phyloP scores from a whole-genome alignment of 2,113 vertebrate species.

The Epinephelus fuscoguttatus region DNA sequence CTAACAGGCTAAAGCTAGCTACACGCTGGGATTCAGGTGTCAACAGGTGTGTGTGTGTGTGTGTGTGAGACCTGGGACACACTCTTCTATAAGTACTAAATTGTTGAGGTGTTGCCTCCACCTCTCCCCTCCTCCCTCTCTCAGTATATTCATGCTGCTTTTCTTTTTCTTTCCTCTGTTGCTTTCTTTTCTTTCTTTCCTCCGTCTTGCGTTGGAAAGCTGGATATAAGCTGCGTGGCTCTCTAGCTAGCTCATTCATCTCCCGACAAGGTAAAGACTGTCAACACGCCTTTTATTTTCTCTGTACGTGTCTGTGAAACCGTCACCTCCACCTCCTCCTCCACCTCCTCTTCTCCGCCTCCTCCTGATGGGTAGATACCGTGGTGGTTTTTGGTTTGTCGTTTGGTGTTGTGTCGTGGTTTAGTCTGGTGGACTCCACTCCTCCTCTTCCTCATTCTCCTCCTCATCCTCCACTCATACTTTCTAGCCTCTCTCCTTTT shows the following conservation, averaged over 20 bases:
- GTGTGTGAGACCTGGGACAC: background rate
- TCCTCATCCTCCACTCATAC: background rate
- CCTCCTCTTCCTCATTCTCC: background rate
- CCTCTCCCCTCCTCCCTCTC: conserved; percentile 1
- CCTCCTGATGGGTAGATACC: conserved; percentile 26
- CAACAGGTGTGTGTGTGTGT: conserved; percentile 25
- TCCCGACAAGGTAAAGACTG: conserved; percentile 87
- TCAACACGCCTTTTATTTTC: conserved; percentile 42
- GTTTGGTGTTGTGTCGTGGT: conserved; percentile 52
- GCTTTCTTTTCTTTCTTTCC: conserved; percentile 53
- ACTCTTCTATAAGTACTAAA: background rate
- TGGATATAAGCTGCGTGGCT: conserved; percentile 89
- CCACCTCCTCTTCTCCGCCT: conserved; percentile 1
- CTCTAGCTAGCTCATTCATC: conserved; percentile 89
- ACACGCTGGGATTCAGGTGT: background rate
- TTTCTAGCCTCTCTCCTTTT: background rate
- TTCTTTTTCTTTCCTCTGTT: conserved; percentile 56
- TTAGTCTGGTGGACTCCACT: conserved; percentile 32
- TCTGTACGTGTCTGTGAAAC: conserved; percentile 63
- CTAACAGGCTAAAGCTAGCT: background rate
- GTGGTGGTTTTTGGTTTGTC: conserved; percentile 26
- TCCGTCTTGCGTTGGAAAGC: conserved; percentile 77
- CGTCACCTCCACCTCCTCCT: conserved; percentile 16
- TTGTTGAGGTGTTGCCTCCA: conserved; percentile 9
- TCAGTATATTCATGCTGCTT: conserved; percentile 76